Conservation (phyloP, 2,888 invertebrate species). For the Phrixothrix hirtus region DNA sequence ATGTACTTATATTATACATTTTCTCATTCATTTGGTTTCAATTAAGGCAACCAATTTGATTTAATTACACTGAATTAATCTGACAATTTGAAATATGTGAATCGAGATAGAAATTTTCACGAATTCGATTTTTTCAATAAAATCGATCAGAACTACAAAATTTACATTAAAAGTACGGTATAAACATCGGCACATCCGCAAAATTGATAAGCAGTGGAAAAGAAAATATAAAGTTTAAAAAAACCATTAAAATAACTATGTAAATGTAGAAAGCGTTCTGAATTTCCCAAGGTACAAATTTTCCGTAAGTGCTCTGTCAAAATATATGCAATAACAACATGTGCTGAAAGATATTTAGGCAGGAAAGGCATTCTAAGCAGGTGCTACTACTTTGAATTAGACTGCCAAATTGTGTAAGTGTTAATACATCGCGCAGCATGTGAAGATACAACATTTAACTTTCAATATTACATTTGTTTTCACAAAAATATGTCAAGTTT, state of each 20-base stretch:
- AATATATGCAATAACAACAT: constrained; percentile 2
- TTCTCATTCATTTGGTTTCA: no score
- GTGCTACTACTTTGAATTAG: constrained; percentile 7
- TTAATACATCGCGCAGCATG: background rate
- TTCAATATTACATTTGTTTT: no score
- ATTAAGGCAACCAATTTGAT: background rate
- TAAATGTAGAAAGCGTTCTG: background rate
- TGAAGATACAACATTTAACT: no score
- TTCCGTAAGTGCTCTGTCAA: background rate
- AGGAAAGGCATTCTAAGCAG: constrained; percentile 16
- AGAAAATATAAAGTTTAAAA: background rate
- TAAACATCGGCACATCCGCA: no score
- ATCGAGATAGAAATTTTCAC: no score
- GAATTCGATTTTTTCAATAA: no score
- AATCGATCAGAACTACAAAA: no score
- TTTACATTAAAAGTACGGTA: no score
- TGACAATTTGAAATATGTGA: no score
- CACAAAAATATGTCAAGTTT: no score
- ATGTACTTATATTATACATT: no score
- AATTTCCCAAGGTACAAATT: background rate
- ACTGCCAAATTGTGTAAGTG: background rate
- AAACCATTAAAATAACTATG: background rate
- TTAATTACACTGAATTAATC: background rate
- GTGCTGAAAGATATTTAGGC: constrained; percentile 13
- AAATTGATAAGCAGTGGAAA: background rate